These are phyloP conservation scores for Acanthochromis polyacanthus DNA, from an alignment of 2,113 vertebrate species.

Conservation along the genomic window DNA sequence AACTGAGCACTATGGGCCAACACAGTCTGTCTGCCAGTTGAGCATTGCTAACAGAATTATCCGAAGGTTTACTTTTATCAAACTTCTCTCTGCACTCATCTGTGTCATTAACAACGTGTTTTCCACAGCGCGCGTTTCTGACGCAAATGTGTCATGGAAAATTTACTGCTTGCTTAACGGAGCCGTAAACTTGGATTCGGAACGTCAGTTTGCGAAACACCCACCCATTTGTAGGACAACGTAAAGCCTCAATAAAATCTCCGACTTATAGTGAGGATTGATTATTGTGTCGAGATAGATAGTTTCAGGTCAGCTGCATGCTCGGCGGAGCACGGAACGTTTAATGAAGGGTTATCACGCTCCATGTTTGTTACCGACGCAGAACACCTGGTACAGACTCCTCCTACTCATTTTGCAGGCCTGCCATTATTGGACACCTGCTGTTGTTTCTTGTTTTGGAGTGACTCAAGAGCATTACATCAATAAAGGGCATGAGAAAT, in stretches of 20 bases:
- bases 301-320: conserved; percentile 66
- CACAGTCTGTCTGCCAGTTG: conserved; percentile 13
- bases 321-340: conserved; percentile 69
- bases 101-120: conserved; percentile 54
- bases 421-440: conserved; percentile 79
- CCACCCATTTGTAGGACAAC: conserved; percentile 47
- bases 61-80: conserved; percentile 34
- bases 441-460: conserved; percentile 76
- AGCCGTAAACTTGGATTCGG: conserved; percentile 51
- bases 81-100: conserved; percentile 17
- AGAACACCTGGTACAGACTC: conserved; percentile 82
- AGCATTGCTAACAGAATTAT: conserved; percentile 9
- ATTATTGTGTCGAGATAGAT: conserved; percentile 52
- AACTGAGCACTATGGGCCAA: conserved; percentile 5
- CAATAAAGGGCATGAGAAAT: conserved; percentile 64
- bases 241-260: conserved; percentile 68
- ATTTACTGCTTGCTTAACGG: conserved; percentile 64
- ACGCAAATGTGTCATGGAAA: conserved; percentile 37
- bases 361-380: conserved; percentile 58
- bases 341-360: conserved; percentile 85
- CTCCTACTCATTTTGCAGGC: conserved; percentile 58
- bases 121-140: conserved; percentile 42
- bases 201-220: conserved; percentile 59
- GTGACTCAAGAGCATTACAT: conserved; percentile 78
- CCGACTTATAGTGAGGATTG: conserved; percentile 63